Evolutionary conservation across 2,113 vertebrate species (phyloP), one percentile per base, ranked within the genome.

Genomic region (Nycticorax nycticorax): DNA sequence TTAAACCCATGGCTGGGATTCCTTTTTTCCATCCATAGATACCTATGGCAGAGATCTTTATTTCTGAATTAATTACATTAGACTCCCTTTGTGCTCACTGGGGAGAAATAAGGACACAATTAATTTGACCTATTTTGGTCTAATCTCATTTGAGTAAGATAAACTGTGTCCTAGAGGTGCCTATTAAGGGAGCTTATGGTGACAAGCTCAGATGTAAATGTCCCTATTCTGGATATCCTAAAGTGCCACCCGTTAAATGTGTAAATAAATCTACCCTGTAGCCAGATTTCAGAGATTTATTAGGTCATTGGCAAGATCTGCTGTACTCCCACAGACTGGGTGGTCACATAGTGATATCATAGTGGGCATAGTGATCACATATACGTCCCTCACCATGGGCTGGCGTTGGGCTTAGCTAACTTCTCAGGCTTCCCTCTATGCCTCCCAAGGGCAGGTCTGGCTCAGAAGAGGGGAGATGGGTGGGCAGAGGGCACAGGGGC

Each of bases 361-460:
- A 56, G 73, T 88, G 48, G 55, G 12, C 28, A 56, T 2, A 47
- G 28, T 43, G 59, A 17, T 32, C 39, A 47, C 21, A 12, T 30
- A 12, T 2, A 30, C 23, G 9, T 57, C 32, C n/a, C 21, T 73
- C 33, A 33, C n/a, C 2, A 0, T 7, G 20, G 45, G 48, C 32
- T 73, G 63, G 4, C 1, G 4, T 5, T 30, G 45, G 33, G 32
- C 3, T 2, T 16, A 73, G n/a, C 3, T 18, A 50, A 55, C 13
- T 79, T 67, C 43, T 67, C 21, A 26, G 9, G 10, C 53, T 59
- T 82, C 21, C 21, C 11, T 28, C n/a, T 4, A 2, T 43, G 28
- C 18, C n/a, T 55, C 15, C 11, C 23, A 15, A 4, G 0, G 2
- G 43, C 6, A n/a, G 0, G 0, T 50, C 24, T 64, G 63, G 33